Evolutionary conservation across 2,797 vertebrate genomes (phyloP), one percentile per base, ranked within the genome.

Genomic region (Anguilla marmorata): DNA sequence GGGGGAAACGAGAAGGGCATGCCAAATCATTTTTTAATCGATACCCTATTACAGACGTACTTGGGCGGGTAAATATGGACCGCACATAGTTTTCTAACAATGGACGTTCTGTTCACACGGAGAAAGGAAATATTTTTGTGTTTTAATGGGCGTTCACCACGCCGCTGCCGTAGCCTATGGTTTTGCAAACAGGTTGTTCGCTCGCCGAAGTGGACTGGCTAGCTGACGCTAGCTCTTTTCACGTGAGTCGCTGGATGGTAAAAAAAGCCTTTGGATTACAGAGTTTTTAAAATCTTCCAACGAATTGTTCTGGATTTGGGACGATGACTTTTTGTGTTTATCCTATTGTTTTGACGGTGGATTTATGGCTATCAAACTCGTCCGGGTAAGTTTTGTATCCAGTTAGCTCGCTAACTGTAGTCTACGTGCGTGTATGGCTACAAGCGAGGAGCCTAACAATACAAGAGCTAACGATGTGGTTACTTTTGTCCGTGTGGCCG

Each of bases 181-280:
- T 88, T 83, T 89, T 90, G 88, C 89, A 90, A 90, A 90, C 91
- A 92, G 91, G 91, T 93, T 92, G 90, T 89, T 76, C 30, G 72
- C 33, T 76, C 12, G 72, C 30, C 3, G 14, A 37, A 76, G 72
- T 76, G 52, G 87, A 80, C 86, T 87, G 69, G 86, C 87, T 86
- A 76, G 72, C 72, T 76, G 66, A 72, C 27, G 66, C 66, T 69
- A 69, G 33, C 72, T 76, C 11, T 14, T 74, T 76, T 76, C 72
- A 37, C 33, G 11, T 6, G 33, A 9, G 30, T 0, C 3, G 33
- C 72, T 76, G 66, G 27, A 72, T 72, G 9, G 27, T 56, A 27
- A 5, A 6, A 5, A 24, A 21, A 30, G 66, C n/a, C 11, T 30
- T 72, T 30, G n/a, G 66, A 4, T 11, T 69, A 16, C 0, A 37